These are phyloP conservation scores for Drosophila mojavensis DNA, from an alignment of 1,140 invertebrate species.

Conservation along the genomic window DNA sequence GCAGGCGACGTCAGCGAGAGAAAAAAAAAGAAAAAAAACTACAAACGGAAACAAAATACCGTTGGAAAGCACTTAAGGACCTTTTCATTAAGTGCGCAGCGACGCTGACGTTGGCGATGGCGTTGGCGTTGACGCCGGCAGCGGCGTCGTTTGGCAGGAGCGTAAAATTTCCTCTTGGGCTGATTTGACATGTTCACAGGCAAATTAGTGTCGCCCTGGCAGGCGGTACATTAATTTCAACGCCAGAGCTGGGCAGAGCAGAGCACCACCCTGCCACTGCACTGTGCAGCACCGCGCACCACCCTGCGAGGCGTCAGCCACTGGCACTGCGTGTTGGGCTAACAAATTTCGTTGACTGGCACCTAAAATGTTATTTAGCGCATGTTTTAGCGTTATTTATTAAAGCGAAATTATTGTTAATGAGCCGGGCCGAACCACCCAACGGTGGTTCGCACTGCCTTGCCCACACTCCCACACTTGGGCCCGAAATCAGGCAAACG, in stretches of 20 bases:
- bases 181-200: conserved; percentile 83
- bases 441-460: too few species aligned
- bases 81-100: conserved; percentile 78
- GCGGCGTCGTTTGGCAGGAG: conserved; percentile 10
- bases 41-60: conserved; percentile 83
- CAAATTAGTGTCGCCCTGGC: conserved; percentile 77
- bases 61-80: conserved; percentile 82
- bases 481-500: conserved; percentile 20
- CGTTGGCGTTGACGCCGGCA: conserved; percentile 15
- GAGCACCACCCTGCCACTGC: conserved; percentile 2
- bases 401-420: conserved; percentile 82
- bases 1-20: conserved; percentile 49
- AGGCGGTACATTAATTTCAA: conserved; percentile 76
- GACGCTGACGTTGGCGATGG: conserved; percentile 7
- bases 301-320: background rate
- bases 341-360: conserved; percentile 53
- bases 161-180: conserved; percentile 75
- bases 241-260: conserved; percentile 18
- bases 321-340: conserved; percentile 44
- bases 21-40: conserved; percentile 53
- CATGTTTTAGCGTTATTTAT: conserved; percentile 83
- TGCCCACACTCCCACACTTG: background rate
- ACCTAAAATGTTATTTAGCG: conserved; percentile 80
- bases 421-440: conserved; percentile 45
- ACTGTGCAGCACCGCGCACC: background rate